These are phyloP conservation scores for Lepidurus packardi DNA, from an alignment of 1,140 invertebrate species.

Conservation along the genomic window DNA sequence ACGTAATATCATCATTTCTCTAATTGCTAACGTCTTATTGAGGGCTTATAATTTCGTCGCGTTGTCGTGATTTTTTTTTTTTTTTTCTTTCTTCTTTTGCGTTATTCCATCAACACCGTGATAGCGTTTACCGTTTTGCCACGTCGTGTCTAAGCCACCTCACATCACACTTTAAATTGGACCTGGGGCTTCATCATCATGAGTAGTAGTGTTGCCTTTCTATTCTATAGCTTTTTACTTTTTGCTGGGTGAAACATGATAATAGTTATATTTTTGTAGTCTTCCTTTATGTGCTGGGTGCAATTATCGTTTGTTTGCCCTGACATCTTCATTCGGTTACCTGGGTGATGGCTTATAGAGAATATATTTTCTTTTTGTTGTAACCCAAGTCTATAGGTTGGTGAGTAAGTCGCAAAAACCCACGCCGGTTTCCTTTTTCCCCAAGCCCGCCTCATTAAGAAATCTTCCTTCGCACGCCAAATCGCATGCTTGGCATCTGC, in stretches of 20 bases:
- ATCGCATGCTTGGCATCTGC: slow-evolving; percentile 7
- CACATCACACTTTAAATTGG: not conserved
- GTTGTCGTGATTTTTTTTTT: not conserved
- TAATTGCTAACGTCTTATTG: not conserved
- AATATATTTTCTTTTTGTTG: not conserved
- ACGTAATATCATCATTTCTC: not conserved
- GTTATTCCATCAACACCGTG: not conserved
- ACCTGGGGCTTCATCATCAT: not conserved
- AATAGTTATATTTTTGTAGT: not conserved
- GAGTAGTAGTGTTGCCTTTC: slow-evolving; percentile 3
- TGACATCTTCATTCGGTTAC: not conserved
- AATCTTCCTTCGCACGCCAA: not conserved
- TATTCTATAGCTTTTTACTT: not conserved
- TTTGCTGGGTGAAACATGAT: not conserved
- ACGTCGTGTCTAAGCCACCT: not conserved
- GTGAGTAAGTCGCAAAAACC: not conserved
- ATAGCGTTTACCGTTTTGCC: not conserved
- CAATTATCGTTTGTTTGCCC: not conserved
- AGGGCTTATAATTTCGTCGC: not conserved
- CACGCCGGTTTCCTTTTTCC: not conserved
- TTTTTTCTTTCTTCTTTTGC: not conserved
- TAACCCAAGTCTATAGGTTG: too few relatives aligned
- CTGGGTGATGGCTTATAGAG: not conserved
- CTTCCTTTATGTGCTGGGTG: not conserved
- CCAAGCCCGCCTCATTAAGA: not conserved